Percentiles rank a stretch among this genome's conserved stretches.
Conservation (phyloP, 2,888 invertebrate species). For the Phyllotreta striolata region DNA sequence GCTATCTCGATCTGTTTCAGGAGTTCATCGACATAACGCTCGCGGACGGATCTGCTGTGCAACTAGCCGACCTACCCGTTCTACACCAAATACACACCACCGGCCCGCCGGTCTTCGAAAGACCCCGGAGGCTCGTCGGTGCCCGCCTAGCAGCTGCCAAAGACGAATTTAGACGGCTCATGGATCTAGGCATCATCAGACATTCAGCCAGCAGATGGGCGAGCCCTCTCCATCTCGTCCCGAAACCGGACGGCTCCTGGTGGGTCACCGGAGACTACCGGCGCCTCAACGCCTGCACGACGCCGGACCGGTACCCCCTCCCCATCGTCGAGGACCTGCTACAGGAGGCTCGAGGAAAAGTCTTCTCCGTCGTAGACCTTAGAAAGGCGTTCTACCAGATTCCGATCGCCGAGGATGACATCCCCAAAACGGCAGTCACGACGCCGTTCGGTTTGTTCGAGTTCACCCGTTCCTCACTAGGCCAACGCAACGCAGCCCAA, state of each 20-base stretch:
- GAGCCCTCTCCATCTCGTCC: constrained; percentile 46
- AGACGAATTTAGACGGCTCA: constrained; percentile 48
- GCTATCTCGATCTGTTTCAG: neutral
- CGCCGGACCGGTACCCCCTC: constrained; percentile 46
- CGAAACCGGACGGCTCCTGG: constrained; percentile 47
- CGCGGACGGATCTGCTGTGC: neutral
- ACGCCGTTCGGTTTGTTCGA: constrained; percentile 34
- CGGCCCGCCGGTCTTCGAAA: constrained; percentile 50
- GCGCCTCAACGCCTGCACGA: constrained; percentile 46
- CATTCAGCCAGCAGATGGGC: constrained; percentile 53
- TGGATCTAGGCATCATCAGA: constrained; percentile 46
- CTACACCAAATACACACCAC: constrained; percentile 48
- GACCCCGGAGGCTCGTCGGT: constrained; percentile 49
- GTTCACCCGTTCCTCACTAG: constrained; percentile 44
- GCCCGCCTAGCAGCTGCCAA: constrained; percentile 48
- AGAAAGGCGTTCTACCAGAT: constrained; percentile 54
- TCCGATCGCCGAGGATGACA: constrained; percentile 50
- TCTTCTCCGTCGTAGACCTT: constrained; percentile 52
- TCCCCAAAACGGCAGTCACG: constrained; percentile 55
- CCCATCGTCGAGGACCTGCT: constrained; percentile 50
- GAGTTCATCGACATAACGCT: neutral
- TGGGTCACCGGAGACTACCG: constrained; percentile 57
- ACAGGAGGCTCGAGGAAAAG: constrained; percentile 37
- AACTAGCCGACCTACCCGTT: neutral
- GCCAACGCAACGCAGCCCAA: constrained; percentile 57